Percentiles rank a stretch among this genome's conserved stretches.
These are phyloP conservation scores for Mycteria americana DNA, from an alignment of 2,797 vertebrate genomes.

Conservation along the genomic window DNA sequence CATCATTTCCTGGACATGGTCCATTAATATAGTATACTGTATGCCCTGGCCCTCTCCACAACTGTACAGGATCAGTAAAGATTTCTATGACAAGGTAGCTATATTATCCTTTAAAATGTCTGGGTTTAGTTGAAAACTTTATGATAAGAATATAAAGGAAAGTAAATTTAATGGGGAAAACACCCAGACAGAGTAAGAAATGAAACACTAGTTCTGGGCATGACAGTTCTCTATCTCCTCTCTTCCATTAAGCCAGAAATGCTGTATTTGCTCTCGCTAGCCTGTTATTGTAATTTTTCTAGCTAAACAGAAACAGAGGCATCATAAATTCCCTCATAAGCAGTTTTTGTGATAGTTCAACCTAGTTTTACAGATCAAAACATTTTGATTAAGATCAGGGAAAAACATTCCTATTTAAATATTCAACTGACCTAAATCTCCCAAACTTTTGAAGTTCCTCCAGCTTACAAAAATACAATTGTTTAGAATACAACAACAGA, in stretches of 20 bases:
- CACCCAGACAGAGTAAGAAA: neutral
- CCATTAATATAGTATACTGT: neutral
- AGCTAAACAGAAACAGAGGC: neutral
- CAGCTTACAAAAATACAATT: neutral
- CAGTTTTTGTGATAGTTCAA: neutral
- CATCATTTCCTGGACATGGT: neutral
- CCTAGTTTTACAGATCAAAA: slow-evolving; percentile 34
- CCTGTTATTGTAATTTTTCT: neutral
- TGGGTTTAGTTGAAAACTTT: neutral
- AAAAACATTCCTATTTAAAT: neutral
- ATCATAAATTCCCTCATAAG: slow-evolving; percentile 1
- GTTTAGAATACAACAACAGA: neutral
- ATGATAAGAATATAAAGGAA: neutral
- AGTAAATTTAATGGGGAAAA: neutral
- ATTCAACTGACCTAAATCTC: slow-evolving; percentile 38
- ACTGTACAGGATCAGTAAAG: neutral
- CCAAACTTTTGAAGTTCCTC: slow-evolving; percentile 7
- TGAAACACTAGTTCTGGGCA: neutral
- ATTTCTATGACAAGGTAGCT: neutral
- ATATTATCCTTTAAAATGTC: neutral
- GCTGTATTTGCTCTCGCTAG: neutral
- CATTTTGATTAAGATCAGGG: slow-evolving; percentile 11
- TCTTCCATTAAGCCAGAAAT: neutral
- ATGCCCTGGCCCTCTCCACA: neutral
- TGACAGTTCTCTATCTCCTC: neutral